Evolutionary conservation across 64 coral and sea anemone genomes (phyloP).

Genomic region (Montipora sp.): DNA sequence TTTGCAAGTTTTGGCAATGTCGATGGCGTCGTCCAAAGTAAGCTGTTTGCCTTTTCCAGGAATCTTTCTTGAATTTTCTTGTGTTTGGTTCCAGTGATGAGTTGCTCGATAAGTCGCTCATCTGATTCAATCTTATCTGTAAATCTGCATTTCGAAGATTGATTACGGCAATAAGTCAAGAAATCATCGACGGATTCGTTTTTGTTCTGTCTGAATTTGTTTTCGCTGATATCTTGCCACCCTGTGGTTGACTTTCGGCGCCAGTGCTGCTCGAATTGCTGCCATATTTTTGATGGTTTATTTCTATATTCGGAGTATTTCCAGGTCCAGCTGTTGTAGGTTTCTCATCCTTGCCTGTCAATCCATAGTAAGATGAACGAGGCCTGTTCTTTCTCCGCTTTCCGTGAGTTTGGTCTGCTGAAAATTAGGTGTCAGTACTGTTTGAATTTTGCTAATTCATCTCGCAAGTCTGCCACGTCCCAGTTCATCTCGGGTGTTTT

Average conservation of each 20-base stretch:
- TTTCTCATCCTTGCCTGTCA: conserved; percentile 57
- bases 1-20: conserved; percentile 60
- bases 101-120: conserved; percentile 43
- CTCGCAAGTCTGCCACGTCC: conserved; percentile 38
- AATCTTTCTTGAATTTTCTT: conserved; percentile 63
- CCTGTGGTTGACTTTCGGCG: conserved; percentile 56
- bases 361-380: conserved; percentile 74
- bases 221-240: conserved; percentile 55
- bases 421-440: conserved; percentile 67
- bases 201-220: conserved; percentile 47
- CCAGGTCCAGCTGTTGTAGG: conserved; percentile 64
- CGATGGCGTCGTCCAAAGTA: conserved; percentile 51
- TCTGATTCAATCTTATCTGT: conserved; percentile 29
- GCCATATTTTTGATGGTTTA: conserved; percentile 58
- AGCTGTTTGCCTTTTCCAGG: conserved; percentile 21
- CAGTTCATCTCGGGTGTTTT: conserved; percentile 55
- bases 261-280: conserved; percentile 67
- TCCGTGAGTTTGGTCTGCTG: conserved; percentile 48
- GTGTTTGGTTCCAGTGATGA: conserved; percentile 65
- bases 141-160: conserved; percentile 59
- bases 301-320: conserved; percentile 34
- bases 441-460: conserved; percentile 65
- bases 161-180: conserved; percentile 45
- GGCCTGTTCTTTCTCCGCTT: conserved; percentile 49
- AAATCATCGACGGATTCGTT: conserved; percentile 41